Base-by-base conservation (phyloP, 1,140 invertebrate genomes). In the Platorchestia sp. region DNA sequence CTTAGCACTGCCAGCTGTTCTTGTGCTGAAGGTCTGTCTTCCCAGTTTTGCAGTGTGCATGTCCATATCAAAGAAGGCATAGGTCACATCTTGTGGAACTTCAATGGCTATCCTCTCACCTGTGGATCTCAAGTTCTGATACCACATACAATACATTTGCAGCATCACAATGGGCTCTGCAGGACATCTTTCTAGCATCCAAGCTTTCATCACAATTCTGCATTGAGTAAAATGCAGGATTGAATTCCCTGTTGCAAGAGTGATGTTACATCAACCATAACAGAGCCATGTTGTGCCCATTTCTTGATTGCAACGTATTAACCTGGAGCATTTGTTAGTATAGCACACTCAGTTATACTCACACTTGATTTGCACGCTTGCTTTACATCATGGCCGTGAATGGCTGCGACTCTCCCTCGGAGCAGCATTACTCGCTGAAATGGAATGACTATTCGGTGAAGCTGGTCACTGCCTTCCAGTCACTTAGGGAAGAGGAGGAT, bases 401-500 rank as follows among this genome's bases (percentile, higher is more conserved):
- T 96, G 96, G 96, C 95, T 45, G 45, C 91, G 91, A 93, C 7
- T 93, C 95, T 51, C 89, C 95, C 59, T 96, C 95, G 75, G 96
- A 96, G 91, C 97, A 98, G 97, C 98, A 98, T 96, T 98, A 98
- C 97, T 98, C 98, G 95, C 97, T 98, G 95, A 98, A 98, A 96
- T 98, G 98, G 98, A 98, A 98, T 96, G 98, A 98, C 97, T 98
- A 98, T 97, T 97, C 98, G 96, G 97, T 98, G 95, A 98, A 98
- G 96, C 98, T 98, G 96, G 98, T 98, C 95, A 98, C 98, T 97
- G 98, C 98, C 86, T 98, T 99, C 97, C 98, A 98, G 97, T 98
- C 98, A 95, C 97, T 99, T 96, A 97, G 98, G 89, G 98, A 98
- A 95, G 98, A 98, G 96, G 98, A 98, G 97, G 98, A 98, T 97